phyloP scores from a whole-genome alignment of 2,797 vertebrate genomes.

The Cheirogaleus major region DNA sequence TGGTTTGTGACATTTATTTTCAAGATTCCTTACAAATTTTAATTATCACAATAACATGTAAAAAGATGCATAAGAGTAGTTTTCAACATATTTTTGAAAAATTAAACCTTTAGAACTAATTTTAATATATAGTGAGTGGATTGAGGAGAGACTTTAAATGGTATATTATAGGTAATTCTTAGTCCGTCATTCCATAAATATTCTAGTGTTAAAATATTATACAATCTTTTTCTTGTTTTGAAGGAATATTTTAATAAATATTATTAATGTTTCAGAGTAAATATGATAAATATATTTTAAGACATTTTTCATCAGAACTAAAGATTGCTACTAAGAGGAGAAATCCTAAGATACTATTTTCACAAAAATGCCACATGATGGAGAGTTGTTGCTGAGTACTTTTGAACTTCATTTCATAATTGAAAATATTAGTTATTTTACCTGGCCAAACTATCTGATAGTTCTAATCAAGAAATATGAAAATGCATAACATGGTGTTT shows the following conservation, averaged over 20 bases:
- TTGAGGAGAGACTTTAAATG: conserved; percentile 79
- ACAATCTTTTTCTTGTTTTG: conserved; percentile 76
- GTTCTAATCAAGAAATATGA: conserved; percentile 36
- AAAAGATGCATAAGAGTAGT: conserved; percentile 59
- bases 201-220: conserved; percentile 79
- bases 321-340: background rate
- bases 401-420: conserved; percentile 11
- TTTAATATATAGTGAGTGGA: conserved; percentile 49
- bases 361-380: conserved; percentile 41
- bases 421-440: conserved; percentile 16
- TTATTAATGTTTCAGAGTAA: conserved; percentile 80
- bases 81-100: conserved; percentile 76
- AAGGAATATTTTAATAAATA: conserved; percentile 74
- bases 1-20: conserved; percentile 54
- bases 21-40: conserved; percentile 49
- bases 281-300: conserved; percentile 76
- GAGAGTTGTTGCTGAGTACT: background rate
- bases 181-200: conserved; percentile 74
- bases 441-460: background rate
- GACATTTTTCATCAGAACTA: conserved; percentile 49
- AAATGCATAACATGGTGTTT: background rate
- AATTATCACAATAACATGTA: conserved; percentile 58
- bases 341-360: conserved; percentile 37
- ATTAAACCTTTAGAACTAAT: conserved; percentile 59
- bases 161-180: conserved; percentile 80